phyloP scores from a whole-genome alignment of 2,113 vertebrate species.

The Varanus komodoensis region DNA sequence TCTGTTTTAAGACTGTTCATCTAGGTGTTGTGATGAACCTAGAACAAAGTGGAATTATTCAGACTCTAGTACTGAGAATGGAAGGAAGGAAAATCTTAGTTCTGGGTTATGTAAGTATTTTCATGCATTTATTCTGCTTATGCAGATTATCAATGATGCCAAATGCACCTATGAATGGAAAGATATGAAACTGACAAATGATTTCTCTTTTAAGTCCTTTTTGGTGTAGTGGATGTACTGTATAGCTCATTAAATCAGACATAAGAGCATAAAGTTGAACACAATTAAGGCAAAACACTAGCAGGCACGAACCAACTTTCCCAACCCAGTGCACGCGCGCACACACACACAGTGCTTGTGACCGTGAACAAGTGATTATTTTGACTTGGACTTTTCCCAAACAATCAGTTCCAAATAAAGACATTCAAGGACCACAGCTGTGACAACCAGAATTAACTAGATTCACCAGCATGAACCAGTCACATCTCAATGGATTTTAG shows the following conservation, averaged over 20 bases:
- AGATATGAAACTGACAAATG: slow-evolving; percentile 25
- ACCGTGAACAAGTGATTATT: neutral
- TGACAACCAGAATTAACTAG: neutral
- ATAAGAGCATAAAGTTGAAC: slow-evolving; percentile 10
- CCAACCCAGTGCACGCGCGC: neutral
- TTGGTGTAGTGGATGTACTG: slow-evolving; percentile 17
- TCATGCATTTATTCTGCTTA: neutral
- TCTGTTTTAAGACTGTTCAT: no score
- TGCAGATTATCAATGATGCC: slow-evolving; percentile 29
- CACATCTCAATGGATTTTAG: no score
- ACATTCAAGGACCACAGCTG: neutral
- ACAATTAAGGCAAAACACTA: neutral
- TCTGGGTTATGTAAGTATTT: neutral
- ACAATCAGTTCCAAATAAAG: neutral
- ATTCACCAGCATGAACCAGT: no score
- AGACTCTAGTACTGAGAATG: neutral
- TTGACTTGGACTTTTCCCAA: neutral
- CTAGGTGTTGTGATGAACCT: no score
- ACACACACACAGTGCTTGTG: slow-evolving; percentile 9
- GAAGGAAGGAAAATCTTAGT: neutral
- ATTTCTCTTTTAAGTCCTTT: neutral
- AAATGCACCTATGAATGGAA: neutral
- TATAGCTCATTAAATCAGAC: slow-evolving; percentile 32
- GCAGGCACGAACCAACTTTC: slow-evolving; percentile 8
- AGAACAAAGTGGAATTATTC: no score